phyloP scores from a whole-genome alignment of 2,888 invertebrate genomes.

The Drosophila fulvimacula region DNA sequence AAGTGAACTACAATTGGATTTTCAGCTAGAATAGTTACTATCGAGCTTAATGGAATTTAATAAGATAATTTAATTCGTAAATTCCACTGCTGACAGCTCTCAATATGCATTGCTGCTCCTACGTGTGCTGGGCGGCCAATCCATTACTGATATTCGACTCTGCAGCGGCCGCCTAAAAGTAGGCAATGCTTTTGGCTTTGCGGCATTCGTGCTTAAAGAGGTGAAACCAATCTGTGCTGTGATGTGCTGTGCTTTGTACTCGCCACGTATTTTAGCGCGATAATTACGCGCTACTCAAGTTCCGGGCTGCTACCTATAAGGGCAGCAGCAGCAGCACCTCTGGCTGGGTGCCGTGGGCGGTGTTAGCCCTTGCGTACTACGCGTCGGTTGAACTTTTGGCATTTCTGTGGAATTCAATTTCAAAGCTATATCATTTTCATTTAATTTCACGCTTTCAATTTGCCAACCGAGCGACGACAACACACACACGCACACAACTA shows the following conservation, averaged over 20 bases:
- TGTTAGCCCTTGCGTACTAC: background rate
- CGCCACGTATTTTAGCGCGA: constrained; percentile 20
- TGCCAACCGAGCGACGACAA: constrained; percentile 50
- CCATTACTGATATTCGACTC: background rate
- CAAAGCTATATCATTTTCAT: constrained; percentile 80
- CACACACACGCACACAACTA: constrained; percentile 22
- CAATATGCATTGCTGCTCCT: background rate
- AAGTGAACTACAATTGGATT: background rate
- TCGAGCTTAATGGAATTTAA: background rate
- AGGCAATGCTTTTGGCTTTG: constrained; percentile 20
- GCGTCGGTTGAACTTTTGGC: constrained; percentile 64
- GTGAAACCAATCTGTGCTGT: constrained; percentile 15
- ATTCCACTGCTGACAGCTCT: too few relatives aligned
- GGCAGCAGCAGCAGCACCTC: background rate
- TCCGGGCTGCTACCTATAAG: background rate
- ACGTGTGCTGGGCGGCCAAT: background rate
- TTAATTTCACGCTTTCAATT: constrained; percentile 79
- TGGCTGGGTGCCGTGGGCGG: too few relatives aligned
- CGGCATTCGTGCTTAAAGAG: constrained; percentile 1
- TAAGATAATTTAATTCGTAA: too few relatives aligned
- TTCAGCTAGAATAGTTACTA: background rate
- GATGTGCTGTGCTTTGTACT: background rate
- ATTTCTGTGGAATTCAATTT: constrained; percentile 78
- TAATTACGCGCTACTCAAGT: constrained; percentile 34
- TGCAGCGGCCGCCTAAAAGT: constrained; percentile 33